Evolutionary conservation across 2,797 vertebrate genomes (phyloP).

Genomic region (Lepilemur septentrionalis): DNA sequence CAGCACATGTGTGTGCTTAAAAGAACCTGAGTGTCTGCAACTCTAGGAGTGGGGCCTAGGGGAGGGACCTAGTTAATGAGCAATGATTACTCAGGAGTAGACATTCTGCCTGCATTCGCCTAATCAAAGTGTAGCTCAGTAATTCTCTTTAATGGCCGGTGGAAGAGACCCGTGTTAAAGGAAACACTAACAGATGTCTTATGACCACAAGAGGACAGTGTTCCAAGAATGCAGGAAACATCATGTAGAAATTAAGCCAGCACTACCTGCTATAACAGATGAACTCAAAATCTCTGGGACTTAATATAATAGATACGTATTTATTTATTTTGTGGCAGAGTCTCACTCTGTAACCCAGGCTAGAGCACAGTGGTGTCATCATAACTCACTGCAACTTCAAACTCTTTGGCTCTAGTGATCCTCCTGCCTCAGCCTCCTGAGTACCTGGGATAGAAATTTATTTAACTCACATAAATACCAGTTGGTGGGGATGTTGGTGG

Average conservation of each 20-base stretch:
- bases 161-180: background rate
- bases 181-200: background rate
- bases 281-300: background rate
- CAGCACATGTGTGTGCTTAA: fast-evolving
- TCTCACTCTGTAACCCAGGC: too few relatives aligned
- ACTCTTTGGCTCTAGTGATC: too few relatives aligned
- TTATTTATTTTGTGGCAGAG: too few relatives aligned
- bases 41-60: background rate
- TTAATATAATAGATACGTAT: background rate
- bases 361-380: too few relatives aligned
- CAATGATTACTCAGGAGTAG: background rate
- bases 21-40: background rate
- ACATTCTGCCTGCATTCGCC: background rate
- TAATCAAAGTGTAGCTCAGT: background rate
- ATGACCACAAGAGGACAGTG: background rate
- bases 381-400: too few relatives aligned
- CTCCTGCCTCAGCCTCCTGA: too few relatives aligned
- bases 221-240: background rate
- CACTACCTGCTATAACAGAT: background rate
- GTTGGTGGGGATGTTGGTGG: background rate
- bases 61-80: background rate
- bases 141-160: background rate
- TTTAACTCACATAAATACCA: background rate
- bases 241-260: background rate
- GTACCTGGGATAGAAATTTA: background rate